phyloP scores from a whole-genome alignment of 2,797 vertebrate genomes.

The Gymnothorax reevesii region DNA sequence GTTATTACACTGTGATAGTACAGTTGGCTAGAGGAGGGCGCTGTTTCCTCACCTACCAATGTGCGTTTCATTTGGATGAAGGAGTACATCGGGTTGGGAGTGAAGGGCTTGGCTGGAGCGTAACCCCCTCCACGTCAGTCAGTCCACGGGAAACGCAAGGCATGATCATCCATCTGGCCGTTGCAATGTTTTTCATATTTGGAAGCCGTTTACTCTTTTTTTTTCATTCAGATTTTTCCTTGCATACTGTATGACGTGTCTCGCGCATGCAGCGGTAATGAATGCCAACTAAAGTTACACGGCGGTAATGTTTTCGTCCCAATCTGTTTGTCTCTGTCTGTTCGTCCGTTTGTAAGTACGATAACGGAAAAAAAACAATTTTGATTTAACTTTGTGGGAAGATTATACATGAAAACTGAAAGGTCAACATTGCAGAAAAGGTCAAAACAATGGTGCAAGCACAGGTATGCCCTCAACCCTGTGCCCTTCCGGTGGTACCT shows the following conservation, averaged over 20 bases:
- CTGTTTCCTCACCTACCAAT: neutral
- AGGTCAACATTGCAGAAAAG: no score
- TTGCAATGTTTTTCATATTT: constrained; percentile 73
- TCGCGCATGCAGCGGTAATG: neutral
- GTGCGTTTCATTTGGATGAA: neutral
- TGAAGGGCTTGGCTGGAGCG: neutral
- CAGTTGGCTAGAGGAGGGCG: neutral
- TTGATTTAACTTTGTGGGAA: no score
- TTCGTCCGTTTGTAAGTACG: no score
- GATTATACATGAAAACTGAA: no score
- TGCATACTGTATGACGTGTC: constrained; percentile 71
- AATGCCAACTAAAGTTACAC: no score
- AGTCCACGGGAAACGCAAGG: constrained; percentile 44
- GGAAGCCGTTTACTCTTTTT: constrained; percentile 63
- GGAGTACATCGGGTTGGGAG: neutral
- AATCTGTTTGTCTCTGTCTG: no score
- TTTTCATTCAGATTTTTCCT: constrained; percentile 46
- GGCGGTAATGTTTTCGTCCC: no score
- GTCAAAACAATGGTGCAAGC: no score
- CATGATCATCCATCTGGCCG: constrained; percentile 57
- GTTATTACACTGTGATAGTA: neutral
- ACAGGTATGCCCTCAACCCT: no score
- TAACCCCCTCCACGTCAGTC: neutral
- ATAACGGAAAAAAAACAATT: no score
- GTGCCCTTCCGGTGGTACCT: constrained; percentile 41